Evolutionary conservation across 1,140 invertebrate species (phyloP), one percentile per base, ranked within the genome.

Genomic region (Potamilus streckersoni): DNA sequence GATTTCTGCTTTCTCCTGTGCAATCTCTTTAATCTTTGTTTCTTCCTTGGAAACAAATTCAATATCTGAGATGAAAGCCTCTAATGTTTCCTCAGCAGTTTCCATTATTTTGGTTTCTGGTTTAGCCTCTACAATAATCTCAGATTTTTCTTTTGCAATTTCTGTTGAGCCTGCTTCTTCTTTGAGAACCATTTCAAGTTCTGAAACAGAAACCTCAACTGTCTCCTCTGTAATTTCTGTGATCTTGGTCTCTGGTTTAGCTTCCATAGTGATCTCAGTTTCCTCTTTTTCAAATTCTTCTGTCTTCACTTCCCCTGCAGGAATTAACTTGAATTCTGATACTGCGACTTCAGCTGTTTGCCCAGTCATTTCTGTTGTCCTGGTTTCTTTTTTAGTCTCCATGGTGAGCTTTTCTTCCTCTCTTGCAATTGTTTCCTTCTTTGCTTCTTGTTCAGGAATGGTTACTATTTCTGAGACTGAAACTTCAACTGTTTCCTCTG

Each of bases 111-210:
- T 31, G 14, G 49, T n/a, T 49, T 19, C 55, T 66, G 63, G 49
- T 59, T 38, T 31, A 38, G 73, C 31, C 19, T 23, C 56, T 56
- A 49, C 66, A 61, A 5, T 19, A 58, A 69, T 55, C 20, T 63
- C 2, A 3, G 17, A n/a, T 20, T 49, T n/a, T n/a, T 13, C 61
- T 57, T 71, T 17, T 1, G 3, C 58, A 59, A 62, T 55, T 23
- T 79, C 67, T 67, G 78, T 74, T 61, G 17, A 63, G 8, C 59
- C 19, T 38, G 56, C 31, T 19, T 70, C 57, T 76, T 79, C 71
- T 2, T 64, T 19, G 57, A 62, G 0, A 27, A 74, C 27, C 5
- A 62, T 62, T 14, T 62, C 60, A 8, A 62, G 8, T n/a, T 62
- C 60, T n/a, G 20, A n/a, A 8, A 23, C 20, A 11, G 20, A 23